Evolutionary conservation across 2,113 vertebrate species (phyloP).

Genomic region (Ammodytes dubius): DNA sequence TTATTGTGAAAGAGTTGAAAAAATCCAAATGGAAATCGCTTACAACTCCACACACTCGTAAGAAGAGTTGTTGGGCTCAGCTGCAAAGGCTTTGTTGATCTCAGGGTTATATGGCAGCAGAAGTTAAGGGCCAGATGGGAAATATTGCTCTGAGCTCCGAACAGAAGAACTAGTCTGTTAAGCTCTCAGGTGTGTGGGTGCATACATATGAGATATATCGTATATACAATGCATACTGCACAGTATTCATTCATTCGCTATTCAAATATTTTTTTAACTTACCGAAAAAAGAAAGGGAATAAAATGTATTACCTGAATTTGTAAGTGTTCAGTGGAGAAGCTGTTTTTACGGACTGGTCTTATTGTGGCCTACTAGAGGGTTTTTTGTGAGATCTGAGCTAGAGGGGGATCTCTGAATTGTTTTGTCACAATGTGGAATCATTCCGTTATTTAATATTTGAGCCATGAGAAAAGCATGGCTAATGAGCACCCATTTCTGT

Average conservation of each 20-base stretch:
- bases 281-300: neutral
- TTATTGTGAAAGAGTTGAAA: neutral
- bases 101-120: slow-evolving; percentile 44
- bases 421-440: neutral
- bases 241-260: no score
- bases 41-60: slow-evolving; percentile 1
- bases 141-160: slow-evolving; percentile 47
- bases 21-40: slow-evolving; percentile 1
- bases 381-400: neutral
- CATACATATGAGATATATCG: neutral
- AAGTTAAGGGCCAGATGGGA: slow-evolving; percentile 60
- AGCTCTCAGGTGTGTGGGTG: slow-evolving; percentile 51
- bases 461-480: neutral
- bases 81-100: slow-evolving; percentile 44
- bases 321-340: neutral
- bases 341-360: neutral
- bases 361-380: neutral
- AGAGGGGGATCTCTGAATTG: neutral
- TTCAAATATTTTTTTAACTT: neutral
- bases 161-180: slow-evolving; percentile 23
- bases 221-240: neutral
- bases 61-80: slow-evolving; percentile 56
- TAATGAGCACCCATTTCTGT: neutral
- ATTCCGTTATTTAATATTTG: neutral
- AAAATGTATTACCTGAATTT: neutral